These are phyloP conservation scores for Paramisgurnus dabryanus DNA, from an alignment of 2,113 vertebrate species.

Conservation along the genomic window DNA sequence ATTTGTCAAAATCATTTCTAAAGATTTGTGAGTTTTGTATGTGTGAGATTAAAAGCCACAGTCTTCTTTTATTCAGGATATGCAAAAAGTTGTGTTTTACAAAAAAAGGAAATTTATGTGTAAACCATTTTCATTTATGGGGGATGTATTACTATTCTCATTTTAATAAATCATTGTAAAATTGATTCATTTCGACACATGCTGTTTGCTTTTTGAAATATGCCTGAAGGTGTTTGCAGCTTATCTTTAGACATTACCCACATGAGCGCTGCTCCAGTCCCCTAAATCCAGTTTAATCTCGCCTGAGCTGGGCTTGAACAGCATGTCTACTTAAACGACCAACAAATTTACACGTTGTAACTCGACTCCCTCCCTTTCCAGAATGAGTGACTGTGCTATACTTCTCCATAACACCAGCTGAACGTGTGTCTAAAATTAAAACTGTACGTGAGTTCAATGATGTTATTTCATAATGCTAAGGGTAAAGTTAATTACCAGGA, in stretches of 20 bases:
- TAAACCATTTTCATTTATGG: not conserved
- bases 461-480: not conserved
- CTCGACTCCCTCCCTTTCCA: slow-evolving; percentile 2
- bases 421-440: slow-evolving; percentile 11
- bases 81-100: no score
- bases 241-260: slow-evolving; percentile 7
- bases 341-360: slow-evolving; percentile 60
- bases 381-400: not conserved
- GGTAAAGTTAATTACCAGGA: not conserved
- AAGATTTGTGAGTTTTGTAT: no score
- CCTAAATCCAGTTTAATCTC: slow-evolving; percentile 61
- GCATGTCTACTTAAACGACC: slow-evolving; percentile 47
- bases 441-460: not conserved
- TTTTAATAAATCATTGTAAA: not conserved
- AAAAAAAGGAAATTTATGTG: not conserved
- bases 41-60: no score
- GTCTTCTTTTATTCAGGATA: no score
- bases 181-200: not conserved
- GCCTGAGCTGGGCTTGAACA: slow-evolving; percentile 43
- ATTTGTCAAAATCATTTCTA: no score
- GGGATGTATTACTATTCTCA: no score
- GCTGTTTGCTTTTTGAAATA: not conserved
- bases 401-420: slow-evolving; percentile 4
- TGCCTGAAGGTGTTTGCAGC: slow-evolving; percentile 9
- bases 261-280: slow-evolving; percentile 32